Conservation (phyloP, 2,888 invertebrate genomes). For the Clanis bilineata region DNA sequence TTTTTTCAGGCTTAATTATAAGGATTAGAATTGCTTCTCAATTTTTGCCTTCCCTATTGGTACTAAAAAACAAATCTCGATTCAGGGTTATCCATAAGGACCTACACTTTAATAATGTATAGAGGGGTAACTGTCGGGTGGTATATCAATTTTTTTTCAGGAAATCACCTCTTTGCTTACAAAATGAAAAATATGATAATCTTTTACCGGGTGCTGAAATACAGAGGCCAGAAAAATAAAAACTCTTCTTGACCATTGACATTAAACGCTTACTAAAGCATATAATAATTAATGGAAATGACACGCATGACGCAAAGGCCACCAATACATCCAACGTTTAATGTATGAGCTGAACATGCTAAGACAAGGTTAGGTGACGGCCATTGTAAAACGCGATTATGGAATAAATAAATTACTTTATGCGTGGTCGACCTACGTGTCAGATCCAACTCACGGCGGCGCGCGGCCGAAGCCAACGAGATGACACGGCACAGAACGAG, state of each 20-base stretch:
- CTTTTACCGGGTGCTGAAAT: no score
- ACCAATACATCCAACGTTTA: slow-evolving; percentile 29
- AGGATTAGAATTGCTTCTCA: no score
- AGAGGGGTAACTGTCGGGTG: no score
- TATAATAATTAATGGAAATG: slow-evolving; percentile 45
- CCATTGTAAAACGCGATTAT: slow-evolving; percentile 13
- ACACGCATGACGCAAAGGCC: slow-evolving; percentile 37
- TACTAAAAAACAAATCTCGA: no score
- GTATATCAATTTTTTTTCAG: no score
- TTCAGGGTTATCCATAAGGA: no score
- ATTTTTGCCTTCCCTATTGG: no score
- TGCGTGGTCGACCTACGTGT: slow-evolving; percentile 26
- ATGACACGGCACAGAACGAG: slow-evolving; percentile 40
- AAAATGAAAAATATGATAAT: no score
- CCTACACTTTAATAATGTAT: no score
- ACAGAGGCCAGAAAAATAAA: no score
- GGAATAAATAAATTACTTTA: slow-evolving; percentile 25
- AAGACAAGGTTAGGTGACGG: slow-evolving; percentile 17
- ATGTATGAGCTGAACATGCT: not conserved
- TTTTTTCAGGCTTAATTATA: no score
- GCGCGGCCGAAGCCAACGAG: slow-evolving; percentile 37
- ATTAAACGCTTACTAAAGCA: slow-evolving; percentile 36
- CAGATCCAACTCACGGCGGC: slow-evolving; percentile 28
- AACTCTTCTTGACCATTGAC: slow-evolving; percentile 2
- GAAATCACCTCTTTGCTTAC: no score